Base-by-base conservation (phyloP, 2,113 vertebrate species). In the Neomonachus schauinslandi region DNA sequence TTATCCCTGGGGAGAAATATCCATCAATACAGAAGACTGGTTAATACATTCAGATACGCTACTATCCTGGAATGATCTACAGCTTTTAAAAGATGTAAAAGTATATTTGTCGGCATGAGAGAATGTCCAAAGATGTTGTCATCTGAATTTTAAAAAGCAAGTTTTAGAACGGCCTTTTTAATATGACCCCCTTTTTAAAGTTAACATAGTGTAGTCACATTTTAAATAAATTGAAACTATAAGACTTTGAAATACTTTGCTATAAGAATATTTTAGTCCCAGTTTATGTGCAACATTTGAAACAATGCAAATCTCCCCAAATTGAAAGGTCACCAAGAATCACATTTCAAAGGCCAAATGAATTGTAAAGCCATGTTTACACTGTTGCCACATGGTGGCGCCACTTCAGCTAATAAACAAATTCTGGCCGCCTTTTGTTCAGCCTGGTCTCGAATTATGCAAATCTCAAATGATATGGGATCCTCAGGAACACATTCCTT, bases 331-430 rank as follows among this genome's bases (percentile, higher is more conserved):
- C n/a, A 79, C 36, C 31, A 79, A 63, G 22, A 83, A 92, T 97
- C 46, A 67, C 63, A 83, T 76, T 80, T 94, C 93, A 81, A 96
- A 95, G n/a, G 26, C 69, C 85, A 53, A 63, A 46, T 67, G 71
- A 91, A 85, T 33, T 67, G 5, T n/a, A 95, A 95, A 95, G 14
- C 51, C 39, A 53, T 85, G 89, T 97, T 96, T 94, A 87, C 46
- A 92, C 42, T 96, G 15, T 74, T 77, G 65, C 98, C 98, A 98
- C 95, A 91, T 89, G 98, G 95, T 98, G 98, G 97, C 93, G 63
- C 95, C 91, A 97, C 76, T 85, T 97, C 9, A 97, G 89, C 77
- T 96, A 82, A 93, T 85, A 98, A 95, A 97, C 81, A 92, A 93
- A 97, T 94, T 89, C 46, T 36, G 57, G 53, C 53, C 76, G 87